Percentiles rank a stretch among this genome's conserved stretches.
Conservation (phyloP, 2,113 vertebrate genomes). For the Nestor notabilis region DNA sequence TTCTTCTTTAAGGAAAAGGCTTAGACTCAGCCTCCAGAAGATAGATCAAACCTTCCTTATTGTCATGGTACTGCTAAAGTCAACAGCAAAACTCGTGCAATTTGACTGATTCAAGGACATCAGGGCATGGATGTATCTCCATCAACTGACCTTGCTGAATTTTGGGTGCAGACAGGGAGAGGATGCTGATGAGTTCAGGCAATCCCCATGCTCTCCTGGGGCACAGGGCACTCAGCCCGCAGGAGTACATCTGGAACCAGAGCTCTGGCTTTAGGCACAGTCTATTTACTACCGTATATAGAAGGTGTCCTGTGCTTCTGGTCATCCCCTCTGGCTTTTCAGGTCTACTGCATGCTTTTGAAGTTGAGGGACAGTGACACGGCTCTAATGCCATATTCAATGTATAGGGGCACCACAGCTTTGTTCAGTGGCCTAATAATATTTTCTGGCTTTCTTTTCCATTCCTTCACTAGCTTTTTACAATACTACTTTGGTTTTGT, state of each 20-base stretch:
- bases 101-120: not conserved
- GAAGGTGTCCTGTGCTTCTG: not conserved
- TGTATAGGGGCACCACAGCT: not conserved
- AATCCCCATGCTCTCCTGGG: not conserved
- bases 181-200: not conserved
- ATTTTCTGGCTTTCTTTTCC: not conserved
- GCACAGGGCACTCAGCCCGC: not conserved
- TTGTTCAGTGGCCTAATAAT: not conserved
- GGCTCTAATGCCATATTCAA: not conserved
- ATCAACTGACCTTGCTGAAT: rapidly evolving
- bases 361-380: not conserved
- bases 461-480: not conserved
- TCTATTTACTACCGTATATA: not conserved
- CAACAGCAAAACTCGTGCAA: rapidly evolving
- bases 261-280: rapidly evolving
- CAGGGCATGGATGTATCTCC: rapidly evolving
- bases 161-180: not conserved
- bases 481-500: not conserved
- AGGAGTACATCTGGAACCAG: not conserved
- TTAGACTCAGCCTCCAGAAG: not conserved
- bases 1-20: not conserved
- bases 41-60: not conserved
- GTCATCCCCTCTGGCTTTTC: too few species aligned
- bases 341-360: not conserved
- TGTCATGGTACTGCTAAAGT: not conserved